These are phyloP conservation scores for Ramphastos sulfuratus DNA, from an alignment of 2,113 vertebrate species.

Conservation along the genomic window DNA sequence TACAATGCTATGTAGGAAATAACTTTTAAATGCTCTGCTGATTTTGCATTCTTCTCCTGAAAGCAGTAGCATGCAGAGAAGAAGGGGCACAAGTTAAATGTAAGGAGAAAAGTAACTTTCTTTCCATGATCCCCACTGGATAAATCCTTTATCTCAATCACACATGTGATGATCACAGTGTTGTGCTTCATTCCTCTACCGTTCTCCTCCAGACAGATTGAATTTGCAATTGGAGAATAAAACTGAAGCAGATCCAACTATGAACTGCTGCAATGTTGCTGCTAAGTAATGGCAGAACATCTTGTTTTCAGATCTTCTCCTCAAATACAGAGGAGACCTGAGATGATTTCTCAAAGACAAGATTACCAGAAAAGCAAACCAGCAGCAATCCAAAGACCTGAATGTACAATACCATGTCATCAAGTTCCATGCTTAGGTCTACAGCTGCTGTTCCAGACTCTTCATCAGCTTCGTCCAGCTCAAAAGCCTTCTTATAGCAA, in stretches of 20 bases:
- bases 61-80: not conserved
- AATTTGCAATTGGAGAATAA: not conserved
- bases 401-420: constrained; percentile 82
- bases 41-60: not conserved
- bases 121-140: not conserved
- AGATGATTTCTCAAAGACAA: not conserved
- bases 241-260: not conserved
- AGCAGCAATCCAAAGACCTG: not conserved
- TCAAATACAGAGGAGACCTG: not conserved
- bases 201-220: not conserved
- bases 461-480: constrained; percentile 82
- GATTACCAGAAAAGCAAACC: not conserved
- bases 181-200: not conserved
- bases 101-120: not conserved
- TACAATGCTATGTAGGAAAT: not conserved
- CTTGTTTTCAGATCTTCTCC: not conserved
- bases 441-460: constrained; percentile 90
- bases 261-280: not conserved
- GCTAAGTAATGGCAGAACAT: not conserved
- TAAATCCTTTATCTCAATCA: not conserved
- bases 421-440: constrained; percentile 88
- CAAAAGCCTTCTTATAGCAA: constrained; percentile 96
- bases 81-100: not conserved
- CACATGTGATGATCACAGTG: not conserved
- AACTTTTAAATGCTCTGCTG: not conserved